These are phyloP conservation scores for Lordiphosa mommai DNA, from an alignment of 1,140 invertebrate genomes.

Conservation along the genomic window DNA sequence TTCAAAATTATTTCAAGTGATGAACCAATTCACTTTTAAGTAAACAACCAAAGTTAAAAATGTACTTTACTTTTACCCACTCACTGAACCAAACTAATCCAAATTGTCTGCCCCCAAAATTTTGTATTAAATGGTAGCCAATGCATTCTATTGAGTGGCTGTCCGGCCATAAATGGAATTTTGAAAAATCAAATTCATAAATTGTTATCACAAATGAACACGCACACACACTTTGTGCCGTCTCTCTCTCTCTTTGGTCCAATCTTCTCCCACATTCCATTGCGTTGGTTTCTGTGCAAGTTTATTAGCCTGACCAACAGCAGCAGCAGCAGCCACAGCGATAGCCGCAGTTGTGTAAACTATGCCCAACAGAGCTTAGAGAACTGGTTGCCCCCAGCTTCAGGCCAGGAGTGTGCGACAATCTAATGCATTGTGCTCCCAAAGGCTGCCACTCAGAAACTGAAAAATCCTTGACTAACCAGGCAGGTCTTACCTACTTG, in stretches of 20 bases:
- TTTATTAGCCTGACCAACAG: constrained; percentile 47
- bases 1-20: too few species aligned
- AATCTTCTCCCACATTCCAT: not conserved
- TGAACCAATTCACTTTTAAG: too few species aligned
- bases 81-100: not conserved
- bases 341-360: constrained; percentile 27
- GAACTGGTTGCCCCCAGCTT: too few species aligned
- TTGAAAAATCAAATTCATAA: constrained; percentile 42
- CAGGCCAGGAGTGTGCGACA: too few species aligned
- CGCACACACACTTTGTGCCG: constrained; percentile 18
- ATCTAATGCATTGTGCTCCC: not conserved
- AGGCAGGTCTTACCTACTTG: not conserved
- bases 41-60: too few species aligned
- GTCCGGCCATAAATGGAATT: constrained; percentile 23
- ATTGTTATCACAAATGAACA: constrained; percentile 55
- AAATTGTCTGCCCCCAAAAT: not conserved
- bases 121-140: constrained; percentile 12
- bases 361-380: constrained; percentile 14
- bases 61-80: too few species aligned
- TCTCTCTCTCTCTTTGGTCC: not conserved
- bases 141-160: constrained; percentile 20
- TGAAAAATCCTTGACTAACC: not conserved
- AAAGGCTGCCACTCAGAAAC: not conserved
- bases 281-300: constrained; percentile 18
- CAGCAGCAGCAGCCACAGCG: constrained; percentile 12